phyloP scores from a whole-genome alignment of 2,113 vertebrate genomes.

The Astatoreochromis straeleni region DNA sequence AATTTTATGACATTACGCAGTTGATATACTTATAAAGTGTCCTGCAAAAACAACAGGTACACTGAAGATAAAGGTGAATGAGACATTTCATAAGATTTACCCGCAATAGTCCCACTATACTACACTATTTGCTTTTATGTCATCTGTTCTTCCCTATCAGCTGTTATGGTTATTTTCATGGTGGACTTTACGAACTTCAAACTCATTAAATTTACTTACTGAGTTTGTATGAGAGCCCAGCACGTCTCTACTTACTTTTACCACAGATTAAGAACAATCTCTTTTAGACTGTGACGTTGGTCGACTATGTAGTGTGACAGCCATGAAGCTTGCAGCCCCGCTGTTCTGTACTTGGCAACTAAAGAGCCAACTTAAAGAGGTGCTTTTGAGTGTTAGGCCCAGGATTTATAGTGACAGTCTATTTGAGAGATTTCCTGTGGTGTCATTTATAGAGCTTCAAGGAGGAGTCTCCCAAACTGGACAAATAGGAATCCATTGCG shows the following conservation, averaged over 20 bases:
- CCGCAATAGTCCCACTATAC: background rate
- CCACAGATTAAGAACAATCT: background rate
- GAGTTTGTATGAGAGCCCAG: background rate
- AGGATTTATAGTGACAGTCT: conserved; percentile 43
- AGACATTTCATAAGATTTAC: background rate
- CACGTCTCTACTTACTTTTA: background rate
- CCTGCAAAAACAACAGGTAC: background rate
- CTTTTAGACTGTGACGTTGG: background rate
- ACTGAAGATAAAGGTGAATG: background rate
- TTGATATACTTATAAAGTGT: background rate
- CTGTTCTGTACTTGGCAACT: conserved; percentile 17
- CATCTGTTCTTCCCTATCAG: background rate
- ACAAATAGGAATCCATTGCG: background rate
- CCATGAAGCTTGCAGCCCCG: conserved; percentile 1
- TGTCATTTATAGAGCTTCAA: conserved; percentile 40
- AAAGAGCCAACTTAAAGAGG: conserved; percentile 26
- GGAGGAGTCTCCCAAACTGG: background rate
- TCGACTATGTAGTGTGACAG: conserved; percentile 38
- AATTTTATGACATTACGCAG: background rate
- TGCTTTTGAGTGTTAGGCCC: conserved; percentile 2
- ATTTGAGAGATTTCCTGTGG: conserved; percentile 60
- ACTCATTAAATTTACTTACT: background rate
- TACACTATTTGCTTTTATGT: background rate
- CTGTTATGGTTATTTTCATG: background rate
- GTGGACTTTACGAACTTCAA: background rate